Percentiles rank a stretch among this genome's conserved stretches.
Evolutionary conservation across 1,140 invertebrate species (phyloP).

Genomic region (Euglossa dilemma): DNA sequence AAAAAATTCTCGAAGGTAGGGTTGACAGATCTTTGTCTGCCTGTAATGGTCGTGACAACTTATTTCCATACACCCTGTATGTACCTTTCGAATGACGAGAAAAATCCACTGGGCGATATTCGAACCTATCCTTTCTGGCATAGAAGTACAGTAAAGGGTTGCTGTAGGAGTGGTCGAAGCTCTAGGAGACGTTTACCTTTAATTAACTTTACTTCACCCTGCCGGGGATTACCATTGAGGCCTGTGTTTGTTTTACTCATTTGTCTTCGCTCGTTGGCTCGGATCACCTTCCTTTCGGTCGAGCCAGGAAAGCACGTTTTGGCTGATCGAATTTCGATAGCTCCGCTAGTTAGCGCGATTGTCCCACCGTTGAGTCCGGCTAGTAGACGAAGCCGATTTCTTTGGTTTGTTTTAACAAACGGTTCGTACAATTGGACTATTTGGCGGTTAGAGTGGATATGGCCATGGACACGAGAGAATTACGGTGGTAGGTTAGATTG

Average conservation of each 20-base stretch:
- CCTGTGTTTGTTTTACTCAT: slow-evolving; percentile 32
- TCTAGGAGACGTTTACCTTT: slow-evolving; percentile 32
- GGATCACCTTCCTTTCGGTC: not conserved
- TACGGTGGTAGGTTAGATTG: too few relatives aligned
- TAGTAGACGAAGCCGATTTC: not conserved
- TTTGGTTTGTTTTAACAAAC: not conserved
- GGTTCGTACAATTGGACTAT: not conserved
- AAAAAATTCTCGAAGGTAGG: too few relatives aligned
- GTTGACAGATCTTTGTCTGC: too few relatives aligned
- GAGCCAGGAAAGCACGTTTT: not conserved
- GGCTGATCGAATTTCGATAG: not conserved
- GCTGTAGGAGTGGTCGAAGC: not conserved
- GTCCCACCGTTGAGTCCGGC: not conserved
- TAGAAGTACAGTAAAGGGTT: not conserved
- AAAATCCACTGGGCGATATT: too few relatives aligned
- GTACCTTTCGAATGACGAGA: too few relatives aligned
- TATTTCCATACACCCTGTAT: too few relatives aligned
- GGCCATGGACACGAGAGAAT: not conserved
- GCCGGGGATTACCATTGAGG: slow-evolving; percentile 26
- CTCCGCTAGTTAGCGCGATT: not conserved
- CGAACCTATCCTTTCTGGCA: not conserved
- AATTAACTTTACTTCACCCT: slow-evolving; percentile 28
- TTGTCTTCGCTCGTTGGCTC: not conserved
- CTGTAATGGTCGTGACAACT: too few relatives aligned
- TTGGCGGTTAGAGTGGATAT: not conserved